Evolutionary conservation across 1,140 invertebrate genomes (phyloP).

Genomic region (Dendroctonus ponderosae): DNA sequence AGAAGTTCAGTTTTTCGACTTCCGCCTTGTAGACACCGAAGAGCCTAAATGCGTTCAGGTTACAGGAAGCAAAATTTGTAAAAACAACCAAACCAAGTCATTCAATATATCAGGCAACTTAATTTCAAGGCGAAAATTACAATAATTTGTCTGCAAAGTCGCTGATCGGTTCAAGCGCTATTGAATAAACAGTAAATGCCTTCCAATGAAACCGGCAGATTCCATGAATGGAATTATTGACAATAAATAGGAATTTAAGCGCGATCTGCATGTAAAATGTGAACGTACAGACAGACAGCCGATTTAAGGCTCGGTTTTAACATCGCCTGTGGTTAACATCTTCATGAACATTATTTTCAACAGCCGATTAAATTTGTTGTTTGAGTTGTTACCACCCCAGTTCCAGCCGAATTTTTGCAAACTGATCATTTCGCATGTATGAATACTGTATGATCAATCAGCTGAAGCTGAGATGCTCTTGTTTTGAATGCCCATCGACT

Average conservation of each 20-base stretch:
- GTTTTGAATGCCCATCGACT: background rate
- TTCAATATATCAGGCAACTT: too few species aligned
- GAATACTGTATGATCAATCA: background rate
- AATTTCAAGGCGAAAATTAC: slow-evolving; percentile 11
- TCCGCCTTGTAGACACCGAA: too few species aligned
- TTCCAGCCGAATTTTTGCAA: background rate
- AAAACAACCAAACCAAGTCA: too few species aligned
- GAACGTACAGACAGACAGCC: slow-evolving; percentile 2
- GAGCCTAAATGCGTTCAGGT: too few species aligned
- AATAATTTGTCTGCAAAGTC: slow-evolving; percentile 16
- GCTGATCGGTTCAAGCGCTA: slow-evolving; percentile 13
- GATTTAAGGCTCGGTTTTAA: background rate
- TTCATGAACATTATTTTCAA: too few species aligned
- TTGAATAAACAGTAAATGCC: slow-evolving; percentile 12
- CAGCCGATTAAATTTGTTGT: too few species aligned
- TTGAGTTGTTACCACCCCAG: background rate
- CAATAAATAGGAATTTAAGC: slow-evolving; percentile 23
- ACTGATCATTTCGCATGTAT: background rate
- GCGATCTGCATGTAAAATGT: slow-evolving; percentile 17
- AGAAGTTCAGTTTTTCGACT: too few species aligned
- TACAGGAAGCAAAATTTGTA: too few species aligned
- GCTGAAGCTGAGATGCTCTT: background rate
- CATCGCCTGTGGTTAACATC: too few species aligned
- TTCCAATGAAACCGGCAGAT: slow-evolving; percentile 28
- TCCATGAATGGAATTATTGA: slow-evolving; percentile 30